These are phyloP conservation scores for Podabrus alpinus DNA, from an alignment of 2,888 invertebrate genomes.

Conservation along the genomic window DNA sequence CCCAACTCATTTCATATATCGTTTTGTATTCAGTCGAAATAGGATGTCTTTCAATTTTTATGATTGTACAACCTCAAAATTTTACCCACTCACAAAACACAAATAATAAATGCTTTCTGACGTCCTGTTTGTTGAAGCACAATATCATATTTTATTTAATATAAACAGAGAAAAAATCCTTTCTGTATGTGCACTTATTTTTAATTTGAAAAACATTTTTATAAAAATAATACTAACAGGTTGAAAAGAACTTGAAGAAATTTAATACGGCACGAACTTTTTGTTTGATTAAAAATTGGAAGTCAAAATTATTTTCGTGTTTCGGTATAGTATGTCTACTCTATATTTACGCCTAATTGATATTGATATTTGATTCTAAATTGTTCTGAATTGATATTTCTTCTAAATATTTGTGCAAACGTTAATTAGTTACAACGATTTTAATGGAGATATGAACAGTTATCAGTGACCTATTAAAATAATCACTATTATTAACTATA, in stretches of 20 bases:
- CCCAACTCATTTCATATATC: conserved; percentile 7
- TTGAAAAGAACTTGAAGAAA: neutral
- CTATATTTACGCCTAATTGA: neutral
- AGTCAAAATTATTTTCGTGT: neutral
- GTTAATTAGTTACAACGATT: neutral
- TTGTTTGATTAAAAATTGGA: neutral
- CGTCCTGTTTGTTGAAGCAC: neutral
- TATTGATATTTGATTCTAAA: too few species aligned
- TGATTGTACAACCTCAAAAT: conserved; percentile 6
- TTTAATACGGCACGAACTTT: neutral
- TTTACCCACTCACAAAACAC: neutral
- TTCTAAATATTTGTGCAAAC: neutral
- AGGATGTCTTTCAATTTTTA: conserved; percentile 5
- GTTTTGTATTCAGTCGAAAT: conserved; percentile 18
- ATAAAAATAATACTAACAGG: neutral
- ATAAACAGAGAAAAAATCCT: neutral
- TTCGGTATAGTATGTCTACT: neutral
- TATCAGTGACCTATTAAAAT: neutral
- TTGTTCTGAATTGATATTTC: too few species aligned
- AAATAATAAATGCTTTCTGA: neutral
- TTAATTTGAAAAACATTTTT: neutral
- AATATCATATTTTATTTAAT: neutral
- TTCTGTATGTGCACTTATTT: neutral
- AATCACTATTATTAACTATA: neutral
- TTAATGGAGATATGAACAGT: neutral